Percentiles rank a stretch among this genome's conserved stretches.
phyloP scores from a whole-genome alignment of 2,113 vertebrate genomes.

The Syngnathoides biaculeatus region DNA sequence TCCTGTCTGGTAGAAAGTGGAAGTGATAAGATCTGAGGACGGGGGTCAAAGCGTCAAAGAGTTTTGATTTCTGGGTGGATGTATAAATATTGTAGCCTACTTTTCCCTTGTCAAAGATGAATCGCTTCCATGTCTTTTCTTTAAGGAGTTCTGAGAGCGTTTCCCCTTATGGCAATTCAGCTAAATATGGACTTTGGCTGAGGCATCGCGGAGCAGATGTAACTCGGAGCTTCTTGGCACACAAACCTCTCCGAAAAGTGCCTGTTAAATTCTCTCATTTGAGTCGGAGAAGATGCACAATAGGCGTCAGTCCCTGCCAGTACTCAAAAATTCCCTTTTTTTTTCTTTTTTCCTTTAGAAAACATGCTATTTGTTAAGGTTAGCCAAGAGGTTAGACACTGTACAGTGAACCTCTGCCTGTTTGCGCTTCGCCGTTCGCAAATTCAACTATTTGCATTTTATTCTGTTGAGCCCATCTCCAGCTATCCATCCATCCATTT shows the following conservation, averaged over 20 bases:
- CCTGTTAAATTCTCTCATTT: conserved; percentile 50
- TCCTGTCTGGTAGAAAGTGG: background rate
- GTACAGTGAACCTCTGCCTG: no score
- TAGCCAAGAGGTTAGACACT: no score
- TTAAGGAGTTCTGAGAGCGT: conserved; percentile 35
- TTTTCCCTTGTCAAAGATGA: conserved; percentile 27
- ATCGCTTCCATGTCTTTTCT: conserved; percentile 35
- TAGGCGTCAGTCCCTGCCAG: conserved; percentile 19
- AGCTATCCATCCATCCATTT: no score
- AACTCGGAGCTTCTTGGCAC: conserved; percentile 43
- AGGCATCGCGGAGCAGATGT: conserved; percentile 41
- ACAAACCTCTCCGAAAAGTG: conserved; percentile 21
- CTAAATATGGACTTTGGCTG: conserved; percentile 39
- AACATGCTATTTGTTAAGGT: no score
- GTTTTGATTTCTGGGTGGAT: conserved; percentile 12
- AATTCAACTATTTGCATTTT: no score
- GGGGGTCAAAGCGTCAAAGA: background rate
- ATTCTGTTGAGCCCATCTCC: no score
- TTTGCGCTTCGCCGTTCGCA: no score
- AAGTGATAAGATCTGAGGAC: background rate
- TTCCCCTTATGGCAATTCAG: conserved; percentile 32
- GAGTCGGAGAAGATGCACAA: conserved; percentile 34
- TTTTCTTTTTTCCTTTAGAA: no score
- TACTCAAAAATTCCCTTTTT: no score
- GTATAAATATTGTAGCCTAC: conserved; percentile 27